These are phyloP conservation scores for Chlorops oryzae DNA, from an alignment of 1,140 invertebrate species.

Conservation along the genomic window DNA sequence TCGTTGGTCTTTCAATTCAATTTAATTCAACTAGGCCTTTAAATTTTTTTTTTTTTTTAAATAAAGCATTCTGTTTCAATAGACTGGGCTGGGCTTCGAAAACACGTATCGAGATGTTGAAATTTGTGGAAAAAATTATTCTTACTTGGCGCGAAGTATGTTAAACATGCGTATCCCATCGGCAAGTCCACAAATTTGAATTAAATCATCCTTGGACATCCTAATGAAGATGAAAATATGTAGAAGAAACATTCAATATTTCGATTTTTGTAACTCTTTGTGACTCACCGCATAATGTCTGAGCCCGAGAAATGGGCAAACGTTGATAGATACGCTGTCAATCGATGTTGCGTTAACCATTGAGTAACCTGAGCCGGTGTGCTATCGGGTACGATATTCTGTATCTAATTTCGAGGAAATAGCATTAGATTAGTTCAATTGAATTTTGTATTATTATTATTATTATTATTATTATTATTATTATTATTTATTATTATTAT, in stretches of 20 bases:
- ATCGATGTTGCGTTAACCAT: conserved; percentile 77
- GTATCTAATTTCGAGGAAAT: conserved; percentile 21
- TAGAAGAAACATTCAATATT: background rate
- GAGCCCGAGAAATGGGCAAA: conserved; percentile 82
- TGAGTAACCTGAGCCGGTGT: conserved; percentile 63
- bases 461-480: too few species aligned
- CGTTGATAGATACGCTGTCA: conserved; percentile 64
- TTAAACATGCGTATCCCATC: conserved; percentile 89
- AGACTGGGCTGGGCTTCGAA: background rate
- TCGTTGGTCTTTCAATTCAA: too few species aligned
- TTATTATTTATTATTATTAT: too few species aligned
- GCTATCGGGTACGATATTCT: conserved; percentile 53
- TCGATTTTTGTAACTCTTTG: background rate
- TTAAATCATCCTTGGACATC: conserved; percentile 80
- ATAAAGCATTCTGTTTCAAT: too few species aligned
- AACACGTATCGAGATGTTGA: conserved; percentile 4
- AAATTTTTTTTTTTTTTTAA: too few species aligned
- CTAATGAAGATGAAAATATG: conserved; percentile 43
- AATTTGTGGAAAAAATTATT: conserved; percentile 25
- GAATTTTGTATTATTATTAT: too few species aligned
- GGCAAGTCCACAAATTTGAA: conserved; percentile 87
- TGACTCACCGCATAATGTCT: conserved; percentile 62
- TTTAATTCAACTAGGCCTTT: too few species aligned
- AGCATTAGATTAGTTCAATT: too few species aligned
- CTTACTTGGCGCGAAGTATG: conserved; percentile 72